Conservation (phyloP, 2,113 vertebrate genomes). For the Rhodinocichla rosea region DNA sequence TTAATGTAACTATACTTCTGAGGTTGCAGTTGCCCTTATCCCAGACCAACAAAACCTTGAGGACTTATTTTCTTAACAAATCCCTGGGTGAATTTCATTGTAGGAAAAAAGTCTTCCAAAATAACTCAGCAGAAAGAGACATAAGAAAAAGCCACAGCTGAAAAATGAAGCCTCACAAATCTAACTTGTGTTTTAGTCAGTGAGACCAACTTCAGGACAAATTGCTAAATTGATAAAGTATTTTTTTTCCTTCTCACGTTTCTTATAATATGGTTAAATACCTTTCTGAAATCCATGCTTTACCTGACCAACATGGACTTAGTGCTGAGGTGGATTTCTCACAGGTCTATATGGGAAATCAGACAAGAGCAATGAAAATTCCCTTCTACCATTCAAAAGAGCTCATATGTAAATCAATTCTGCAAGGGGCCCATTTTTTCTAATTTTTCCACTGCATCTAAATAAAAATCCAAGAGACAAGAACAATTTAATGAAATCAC, state of each 20-base stretch:
- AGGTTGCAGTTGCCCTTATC: not conserved
- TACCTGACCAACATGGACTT: not conserved
- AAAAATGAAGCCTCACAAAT: not conserved
- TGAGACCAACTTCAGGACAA: not conserved
- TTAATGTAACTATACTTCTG: not conserved
- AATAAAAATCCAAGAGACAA: not conserved
- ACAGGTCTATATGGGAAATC: not conserved
- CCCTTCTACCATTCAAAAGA: not conserved
- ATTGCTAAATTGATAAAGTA: not conserved
- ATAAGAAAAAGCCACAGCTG: not conserved
- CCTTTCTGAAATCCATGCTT: not conserved
- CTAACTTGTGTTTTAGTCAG: not conserved
- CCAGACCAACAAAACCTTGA: not conserved
- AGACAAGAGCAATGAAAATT: not conserved
- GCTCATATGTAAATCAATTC: not conserved
- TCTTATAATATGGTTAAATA: not conserved
- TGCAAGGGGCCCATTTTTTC: rapidly evolving
- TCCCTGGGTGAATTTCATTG: not conserved
- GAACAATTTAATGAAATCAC: not conserved
- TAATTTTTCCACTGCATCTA: not conserved
- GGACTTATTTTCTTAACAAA: not conserved
- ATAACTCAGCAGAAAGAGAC: not conserved
- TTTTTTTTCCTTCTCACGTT: not conserved
- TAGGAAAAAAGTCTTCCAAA: not conserved
- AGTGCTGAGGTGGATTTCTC: not conserved